These are phyloP conservation scores for Columba janthina DNA, from an alignment of 2,113 vertebrate genomes.

Conservation along the genomic window DNA sequence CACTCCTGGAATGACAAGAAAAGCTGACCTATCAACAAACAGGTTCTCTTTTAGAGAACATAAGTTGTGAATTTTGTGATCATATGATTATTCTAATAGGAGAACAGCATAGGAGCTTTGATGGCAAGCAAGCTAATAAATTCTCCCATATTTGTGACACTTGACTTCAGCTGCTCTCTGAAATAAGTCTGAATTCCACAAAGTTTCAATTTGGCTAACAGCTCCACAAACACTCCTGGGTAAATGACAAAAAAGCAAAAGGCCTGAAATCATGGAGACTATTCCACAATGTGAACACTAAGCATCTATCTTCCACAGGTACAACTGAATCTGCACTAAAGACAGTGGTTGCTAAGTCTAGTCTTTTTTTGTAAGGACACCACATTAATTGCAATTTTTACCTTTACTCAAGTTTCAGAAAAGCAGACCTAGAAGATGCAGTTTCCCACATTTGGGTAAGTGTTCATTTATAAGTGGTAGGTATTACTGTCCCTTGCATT, in stretches of 20 bases:
- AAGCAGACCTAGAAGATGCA: not conserved
- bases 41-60: not conserved
- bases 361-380: not conserved
- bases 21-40: not conserved
- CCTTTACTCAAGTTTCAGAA: not conserved
- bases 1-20: not conserved
- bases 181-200: not conserved
- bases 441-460: not conserved
- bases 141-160: not conserved
- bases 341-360: accelerated
- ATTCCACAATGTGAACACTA: not conserved
- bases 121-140: not conserved
- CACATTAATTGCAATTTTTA: not conserved
- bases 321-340: not conserved
- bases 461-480: not conserved
- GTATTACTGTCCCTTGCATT: not conserved
- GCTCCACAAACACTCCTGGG: not conserved
- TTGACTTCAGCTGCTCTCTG: not conserved
- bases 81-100: not conserved
- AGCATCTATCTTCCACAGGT: not conserved
- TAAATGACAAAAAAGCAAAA: not conserved
- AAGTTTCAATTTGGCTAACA: not conserved
- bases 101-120: not conserved
- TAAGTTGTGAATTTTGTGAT: not conserved
- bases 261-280: not conserved